These are phyloP conservation scores for Hypsopygia costalis DNA, from an alignment of 2,888 invertebrate genomes.

Conservation along the genomic window DNA sequence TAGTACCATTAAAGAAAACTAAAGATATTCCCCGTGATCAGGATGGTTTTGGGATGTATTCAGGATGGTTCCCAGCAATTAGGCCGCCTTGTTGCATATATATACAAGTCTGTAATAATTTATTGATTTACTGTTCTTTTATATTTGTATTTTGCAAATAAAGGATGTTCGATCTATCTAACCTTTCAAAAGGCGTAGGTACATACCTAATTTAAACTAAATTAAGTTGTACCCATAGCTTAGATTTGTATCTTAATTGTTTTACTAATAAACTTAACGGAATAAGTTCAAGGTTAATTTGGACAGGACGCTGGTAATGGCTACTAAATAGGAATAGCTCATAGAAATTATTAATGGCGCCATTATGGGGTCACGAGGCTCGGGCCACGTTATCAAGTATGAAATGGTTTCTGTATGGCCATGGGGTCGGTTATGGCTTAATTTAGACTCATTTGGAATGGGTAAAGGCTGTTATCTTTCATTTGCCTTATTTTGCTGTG, in stretches of 20 bases:
- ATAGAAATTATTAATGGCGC: constrained; percentile 9
- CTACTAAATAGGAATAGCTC: constrained; percentile 7
- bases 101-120: no score
- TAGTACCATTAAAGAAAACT: no score
- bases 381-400: neutral
- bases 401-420: neutral
- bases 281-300: constrained; percentile 5
- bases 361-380: constrained; percentile 3
- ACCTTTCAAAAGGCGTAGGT: no score
- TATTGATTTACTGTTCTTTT: no score
- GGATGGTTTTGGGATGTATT: no score
- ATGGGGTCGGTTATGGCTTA: neutral
- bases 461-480: neutral
- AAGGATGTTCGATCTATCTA: no score
- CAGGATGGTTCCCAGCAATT: no score
- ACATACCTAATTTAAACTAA: constrained; percentile 1
- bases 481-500: neutral
- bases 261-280: constrained; percentile 3
- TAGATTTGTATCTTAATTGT: constrained; percentile 5
- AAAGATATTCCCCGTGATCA: no score
- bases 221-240: constrained; percentile 2
- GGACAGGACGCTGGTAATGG: constrained; percentile 2
- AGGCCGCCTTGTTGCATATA: no score
- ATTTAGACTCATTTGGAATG: constrained; percentile 1
- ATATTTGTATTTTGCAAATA: no score